A percentile compares a stretch with the other conserved stretches of the same genome.
Conservation (phyloP, 2,888 invertebrate species). For the Gandaritis pyraliata region DNA sequence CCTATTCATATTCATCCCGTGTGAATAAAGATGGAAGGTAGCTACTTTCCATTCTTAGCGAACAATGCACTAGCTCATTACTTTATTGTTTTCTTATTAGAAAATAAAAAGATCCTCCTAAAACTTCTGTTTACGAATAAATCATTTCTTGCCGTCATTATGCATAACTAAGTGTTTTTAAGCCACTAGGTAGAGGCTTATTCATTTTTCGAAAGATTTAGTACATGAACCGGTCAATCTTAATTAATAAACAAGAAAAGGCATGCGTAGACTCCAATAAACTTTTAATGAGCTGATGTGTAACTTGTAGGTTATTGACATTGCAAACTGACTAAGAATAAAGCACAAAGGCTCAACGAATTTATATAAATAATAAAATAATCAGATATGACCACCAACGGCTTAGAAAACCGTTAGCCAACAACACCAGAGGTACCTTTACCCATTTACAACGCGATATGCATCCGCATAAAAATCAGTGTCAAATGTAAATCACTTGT, state of each 20-base stretch:
- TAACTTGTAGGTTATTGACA: slow-evolving; percentile 8
- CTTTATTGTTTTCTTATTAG: slow-evolving; percentile 3
- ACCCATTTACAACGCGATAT: slow-evolving; percentile 28
- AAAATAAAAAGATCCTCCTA: slow-evolving; percentile 6
- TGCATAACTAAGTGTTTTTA: slow-evolving; percentile 53
- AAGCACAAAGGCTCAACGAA: slow-evolving; percentile 19
- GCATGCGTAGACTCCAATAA: neutral
- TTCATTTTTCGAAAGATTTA: slow-evolving; percentile 47
- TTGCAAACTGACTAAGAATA: neutral
- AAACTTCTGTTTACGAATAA: slow-evolving; percentile 46
- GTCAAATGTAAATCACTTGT: slow-evolving; percentile 39
- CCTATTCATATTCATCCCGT: slow-evolving; percentile 31
- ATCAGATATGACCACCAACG: slow-evolving; percentile 34
- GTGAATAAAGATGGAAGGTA: slow-evolving; percentile 31
- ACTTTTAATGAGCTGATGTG: slow-evolving; percentile 8
- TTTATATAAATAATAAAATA: slow-evolving; percentile 36
- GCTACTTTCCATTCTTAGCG: slow-evolving; percentile 14
- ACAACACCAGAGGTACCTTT: neutral
- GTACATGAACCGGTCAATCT: slow-evolving; percentile 40
- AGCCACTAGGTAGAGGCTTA: slow-evolving; percentile 43
- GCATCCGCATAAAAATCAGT: slow-evolving; percentile 30
- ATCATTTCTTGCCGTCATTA: slow-evolving; percentile 48
- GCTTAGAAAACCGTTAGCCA: slow-evolving; percentile 24
- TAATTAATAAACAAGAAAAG: slow-evolving; percentile 16
- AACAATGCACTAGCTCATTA: slow-evolving; percentile 18